Evolutionary conservation across 2,888 invertebrate genomes (phyloP).

Genomic region (Mylabris sibirica): DNA sequence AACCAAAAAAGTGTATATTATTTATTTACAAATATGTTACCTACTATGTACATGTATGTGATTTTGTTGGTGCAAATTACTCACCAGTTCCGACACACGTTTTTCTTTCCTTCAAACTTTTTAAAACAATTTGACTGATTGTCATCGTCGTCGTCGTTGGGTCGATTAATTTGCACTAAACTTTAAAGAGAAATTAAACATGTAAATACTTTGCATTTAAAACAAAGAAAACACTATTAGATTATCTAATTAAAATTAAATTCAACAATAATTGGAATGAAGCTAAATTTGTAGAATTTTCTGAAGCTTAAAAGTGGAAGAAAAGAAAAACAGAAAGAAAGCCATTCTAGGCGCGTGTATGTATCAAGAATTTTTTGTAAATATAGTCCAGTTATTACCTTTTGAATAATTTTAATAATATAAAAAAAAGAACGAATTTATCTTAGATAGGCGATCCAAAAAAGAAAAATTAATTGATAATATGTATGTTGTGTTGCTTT

Average conservation of each 20-base stretch:
- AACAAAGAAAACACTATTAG: slow-evolving; percentile 30
- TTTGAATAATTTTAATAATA: slow-evolving; percentile 61
- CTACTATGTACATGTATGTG: slow-evolving; percentile 59
- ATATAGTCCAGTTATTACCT: slow-evolving; percentile 64
- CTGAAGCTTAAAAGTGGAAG: not conserved
- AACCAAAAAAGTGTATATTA: slow-evolving; percentile 53
- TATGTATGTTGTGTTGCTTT: slow-evolving; percentile 62
- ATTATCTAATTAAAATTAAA: slow-evolving; percentile 14
- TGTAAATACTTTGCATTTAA: slow-evolving; percentile 40
- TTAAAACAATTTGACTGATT: slow-evolving; percentile 54
- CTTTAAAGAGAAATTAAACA: slow-evolving; percentile 25
- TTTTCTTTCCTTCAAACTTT: slow-evolving; percentile 42
- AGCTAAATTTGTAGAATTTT: slow-evolving; percentile 28
- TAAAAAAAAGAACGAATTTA: slow-evolving; percentile 62
- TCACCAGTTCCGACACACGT: slow-evolving; percentile 30
- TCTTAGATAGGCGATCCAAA: slow-evolving; percentile 60
- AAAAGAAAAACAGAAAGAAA: not conserved
- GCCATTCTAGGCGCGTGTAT: slow-evolving; percentile 19
- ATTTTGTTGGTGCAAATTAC: slow-evolving; percentile 54
- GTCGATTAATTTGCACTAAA: slow-evolving; percentile 47
- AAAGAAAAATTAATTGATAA: slow-evolving; percentile 56
- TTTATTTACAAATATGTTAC: slow-evolving; percentile 63
- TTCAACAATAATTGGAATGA: slow-evolving; percentile 38
- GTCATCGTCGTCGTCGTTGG: slow-evolving; percentile 45
- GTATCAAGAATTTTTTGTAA: slow-evolving; percentile 58